Percentiles rank a stretch among this genome's conserved stretches.
These are phyloP conservation scores for Vandiemenella viatica DNA, from an alignment of 2,888 invertebrate species.

Conservation along the genomic window DNA sequence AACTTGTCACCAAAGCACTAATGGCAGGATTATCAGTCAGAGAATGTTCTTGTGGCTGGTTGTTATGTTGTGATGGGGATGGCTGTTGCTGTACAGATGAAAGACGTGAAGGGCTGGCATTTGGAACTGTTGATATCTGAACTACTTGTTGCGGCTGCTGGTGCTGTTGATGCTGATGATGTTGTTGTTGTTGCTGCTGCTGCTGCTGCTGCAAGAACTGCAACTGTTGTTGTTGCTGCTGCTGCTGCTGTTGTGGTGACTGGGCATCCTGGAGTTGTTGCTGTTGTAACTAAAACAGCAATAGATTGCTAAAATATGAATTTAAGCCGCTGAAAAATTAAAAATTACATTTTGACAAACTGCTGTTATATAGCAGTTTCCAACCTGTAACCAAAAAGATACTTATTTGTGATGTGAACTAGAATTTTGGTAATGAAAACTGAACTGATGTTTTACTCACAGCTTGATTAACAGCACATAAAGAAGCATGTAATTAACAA, in stretches of 20 bases:
- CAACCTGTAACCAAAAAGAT: too few relatives aligned
- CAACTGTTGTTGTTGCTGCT: not conserved
- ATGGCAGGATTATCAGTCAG: conserved; percentile 40
- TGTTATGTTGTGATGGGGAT: not conserved
- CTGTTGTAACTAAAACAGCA: too few relatives aligned
- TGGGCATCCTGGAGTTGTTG: not conserved
- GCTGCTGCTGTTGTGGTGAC: not conserved
- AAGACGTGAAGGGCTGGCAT: not conserved
- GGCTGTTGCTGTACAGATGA: not conserved
- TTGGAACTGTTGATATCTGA: not conserved
- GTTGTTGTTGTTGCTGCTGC: not conserved
- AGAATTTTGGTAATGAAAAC: too few relatives aligned
- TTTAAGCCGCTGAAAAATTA: too few relatives aligned
- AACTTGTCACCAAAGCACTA: conserved; percentile 61
- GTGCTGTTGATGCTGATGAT: not conserved
- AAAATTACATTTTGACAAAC: too few relatives aligned
- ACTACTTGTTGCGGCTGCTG: not conserved
- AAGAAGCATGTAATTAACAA: too few relatives aligned
- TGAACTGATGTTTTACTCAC: too few relatives aligned
- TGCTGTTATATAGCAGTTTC: too few relatives aligned
- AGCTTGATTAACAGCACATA: too few relatives aligned
- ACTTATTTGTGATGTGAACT: too few relatives aligned
- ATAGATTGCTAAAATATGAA: too few relatives aligned
- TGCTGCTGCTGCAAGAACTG: not conserved
- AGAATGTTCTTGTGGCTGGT: too few relatives aligned